Evolutionary conservation across 2,113 vertebrate genomes (phyloP).

Genomic region (Siniperca knerii): DNA sequence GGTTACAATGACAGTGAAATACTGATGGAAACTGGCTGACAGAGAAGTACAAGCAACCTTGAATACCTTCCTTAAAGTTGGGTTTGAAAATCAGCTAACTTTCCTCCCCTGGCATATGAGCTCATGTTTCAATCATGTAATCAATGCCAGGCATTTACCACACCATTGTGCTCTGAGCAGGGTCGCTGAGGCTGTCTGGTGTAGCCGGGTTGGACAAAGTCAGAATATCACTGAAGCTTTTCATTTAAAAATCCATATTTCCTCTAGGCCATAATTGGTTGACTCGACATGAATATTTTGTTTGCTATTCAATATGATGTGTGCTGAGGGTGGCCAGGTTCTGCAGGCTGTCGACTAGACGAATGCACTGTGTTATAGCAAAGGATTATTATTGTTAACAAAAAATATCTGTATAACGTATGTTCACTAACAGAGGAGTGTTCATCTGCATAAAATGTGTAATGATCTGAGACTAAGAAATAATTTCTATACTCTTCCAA

Average conservation of each 20-base stretch:
- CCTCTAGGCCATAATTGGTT: not conserved
- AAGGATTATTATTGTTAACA: not conserved
- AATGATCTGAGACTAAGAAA: not conserved
- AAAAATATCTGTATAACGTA: not conserved
- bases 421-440: not conserved
- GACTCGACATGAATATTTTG: conserved; percentile 17
- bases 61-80: not conserved
- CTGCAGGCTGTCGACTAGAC: not conserved
- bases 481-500: not conserved
- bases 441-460: not conserved
- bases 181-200: not conserved
- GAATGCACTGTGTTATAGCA: not conserved
- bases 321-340: not conserved
- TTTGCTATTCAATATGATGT: conserved; percentile 13
- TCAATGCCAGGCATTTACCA: conserved; percentile 55
- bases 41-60: not conserved
- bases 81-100: conserved; percentile 33
- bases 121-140: conserved; percentile 74
- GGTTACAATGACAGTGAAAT: conserved; percentile 4
- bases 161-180: conserved; percentile 37
- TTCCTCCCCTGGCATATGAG: not conserved
- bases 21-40: conserved; percentile 1
- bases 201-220: conserved; percentile 13
- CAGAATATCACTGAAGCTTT: conserved; percentile 7
- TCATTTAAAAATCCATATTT: conserved; percentile 38